phyloP scores from a whole-genome alignment of 2,888 invertebrate genomes.

The Microplitis deprimator region DNA sequence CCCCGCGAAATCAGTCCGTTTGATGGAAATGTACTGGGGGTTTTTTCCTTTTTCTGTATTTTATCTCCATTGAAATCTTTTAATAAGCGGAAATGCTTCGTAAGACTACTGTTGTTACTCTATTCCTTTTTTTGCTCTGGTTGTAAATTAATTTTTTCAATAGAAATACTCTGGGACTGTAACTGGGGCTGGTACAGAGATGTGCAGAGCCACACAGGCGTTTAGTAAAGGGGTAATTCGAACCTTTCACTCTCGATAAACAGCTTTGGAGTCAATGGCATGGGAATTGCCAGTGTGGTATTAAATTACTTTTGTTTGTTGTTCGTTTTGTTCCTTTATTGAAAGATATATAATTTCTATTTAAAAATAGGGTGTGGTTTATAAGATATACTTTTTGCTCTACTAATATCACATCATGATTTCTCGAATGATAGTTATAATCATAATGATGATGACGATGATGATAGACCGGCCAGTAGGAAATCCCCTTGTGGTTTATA shows the following conservation, averaged over 20 bases:
- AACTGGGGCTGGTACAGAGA: no score
- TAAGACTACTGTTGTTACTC: neutral
- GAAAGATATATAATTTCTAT: neutral
- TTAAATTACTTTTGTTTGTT: neutral
- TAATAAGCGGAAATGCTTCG: neutral
- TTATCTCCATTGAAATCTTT: neutral
- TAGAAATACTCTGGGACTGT: neutral
- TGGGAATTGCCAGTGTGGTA: neutral
- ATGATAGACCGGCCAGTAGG: neutral
- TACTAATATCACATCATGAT: no score
- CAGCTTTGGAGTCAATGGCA: neutral
- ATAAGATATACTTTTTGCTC: neutral
- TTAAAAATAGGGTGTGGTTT: neutral
- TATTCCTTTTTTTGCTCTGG: neutral
- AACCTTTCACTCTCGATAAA: conserved; percentile 1
- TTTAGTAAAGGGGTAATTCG: neutral
- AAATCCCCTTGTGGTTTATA: neutral
- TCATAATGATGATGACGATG: no score
- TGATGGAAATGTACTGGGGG: neutral
- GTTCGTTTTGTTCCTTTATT: neutral
- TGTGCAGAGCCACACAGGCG: neutral
- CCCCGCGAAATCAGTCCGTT: no score
- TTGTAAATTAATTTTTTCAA: neutral
- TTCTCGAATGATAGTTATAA: neutral
- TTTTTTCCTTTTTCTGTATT: neutral